Base-by-base conservation (phyloP, 1,140 invertebrate species). In the Akabosia matsudoensis region DNA sequence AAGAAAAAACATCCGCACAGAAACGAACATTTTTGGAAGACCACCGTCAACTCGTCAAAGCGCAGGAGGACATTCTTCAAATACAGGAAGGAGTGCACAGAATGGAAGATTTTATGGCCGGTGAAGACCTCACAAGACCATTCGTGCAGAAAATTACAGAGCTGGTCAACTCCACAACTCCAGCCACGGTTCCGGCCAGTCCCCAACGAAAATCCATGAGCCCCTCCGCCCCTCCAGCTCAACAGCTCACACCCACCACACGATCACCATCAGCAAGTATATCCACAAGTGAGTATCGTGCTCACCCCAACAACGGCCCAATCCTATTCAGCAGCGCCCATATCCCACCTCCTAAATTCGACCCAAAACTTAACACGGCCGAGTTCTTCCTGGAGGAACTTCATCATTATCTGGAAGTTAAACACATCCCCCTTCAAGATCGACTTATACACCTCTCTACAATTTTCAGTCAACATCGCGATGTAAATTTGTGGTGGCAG, bases 301-400 rank as follows among this genome's bases (percentile, higher is more conserved):
- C 67, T 70, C 67, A 22, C 7, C 26, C 67, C 28, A 34, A 22
- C 28, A 70, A 4, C 33, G 22, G 7, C 10, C 67, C 67, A 13
- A 3, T 70, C 24, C 26, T 70, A 30, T 30, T 14, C 24, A 2
- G 14, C 10, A 13, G 2, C 28, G 7, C 14, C 14, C 7, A 70
- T 13, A 10, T 70, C 7, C 67, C 67, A 3, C 1, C 28, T 10
- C 67, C 67, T 4, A 14, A 30, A 3, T 70, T 70, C 22, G 28
- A 30, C 28, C 67, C 67, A 34, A 70, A 70, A 33, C 67, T 70
- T 30, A 34, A 70, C 28, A 70, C 67, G 22, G 67, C 67, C 7
- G 67, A 70, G 22, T 33, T 14, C 28, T 70, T 70, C 28, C 24
- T 70, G 22, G 28, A 70, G 7, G 67, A 70, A 30, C 24, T 70